phyloP scores from a whole-genome alignment of 2,888 invertebrate genomes.

The Drosophila eohydei region DNA sequence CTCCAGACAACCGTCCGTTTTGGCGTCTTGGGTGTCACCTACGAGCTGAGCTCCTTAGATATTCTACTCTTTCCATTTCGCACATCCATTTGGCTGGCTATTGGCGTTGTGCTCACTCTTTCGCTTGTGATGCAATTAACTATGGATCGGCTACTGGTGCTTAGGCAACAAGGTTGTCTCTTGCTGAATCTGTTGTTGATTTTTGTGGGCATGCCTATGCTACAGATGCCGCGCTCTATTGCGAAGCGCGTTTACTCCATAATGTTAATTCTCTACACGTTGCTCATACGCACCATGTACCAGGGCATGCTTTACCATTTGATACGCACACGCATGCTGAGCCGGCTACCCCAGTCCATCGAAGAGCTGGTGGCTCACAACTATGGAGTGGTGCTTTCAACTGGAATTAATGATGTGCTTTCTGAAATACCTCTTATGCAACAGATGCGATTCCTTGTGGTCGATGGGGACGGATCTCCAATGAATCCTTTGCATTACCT shows the following conservation, averaged over 20 bases:
- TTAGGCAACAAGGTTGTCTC: background rate
- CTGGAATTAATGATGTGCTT: constrained; percentile 27
- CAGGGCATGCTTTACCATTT: constrained; percentile 74
- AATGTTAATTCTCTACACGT: constrained; percentile 51
- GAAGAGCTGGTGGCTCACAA: constrained; percentile 51
- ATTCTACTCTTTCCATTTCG: constrained; percentile 65
- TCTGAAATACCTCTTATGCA: constrained; percentile 44
- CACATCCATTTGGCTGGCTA: constrained; percentile 51
- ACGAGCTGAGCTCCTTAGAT: constrained; percentile 52
- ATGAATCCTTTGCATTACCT: constrained; percentile 34
- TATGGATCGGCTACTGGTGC: constrained; percentile 39
- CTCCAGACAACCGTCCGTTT: constrained; percentile 60
- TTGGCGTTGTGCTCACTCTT: constrained; percentile 34
- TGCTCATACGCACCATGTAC: constrained; percentile 77
- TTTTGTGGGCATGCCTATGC: constrained; percentile 59
- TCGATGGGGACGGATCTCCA: constrained; percentile 8
- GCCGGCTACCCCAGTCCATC: constrained; percentile 51
- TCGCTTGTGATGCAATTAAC: constrained; percentile 34
- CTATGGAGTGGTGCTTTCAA: constrained; percentile 44
- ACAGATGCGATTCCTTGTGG: constrained; percentile 35
- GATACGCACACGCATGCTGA: constrained; percentile 63
- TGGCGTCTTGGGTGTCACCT: constrained; percentile 46
- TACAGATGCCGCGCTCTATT: constrained; percentile 24
- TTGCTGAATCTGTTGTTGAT: constrained; percentile 44
- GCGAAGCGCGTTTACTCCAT: constrained; percentile 53